phyloP scores from a whole-genome alignment of 2,888 invertebrate genomes.

The Sphaeridia pumilis region DNA sequence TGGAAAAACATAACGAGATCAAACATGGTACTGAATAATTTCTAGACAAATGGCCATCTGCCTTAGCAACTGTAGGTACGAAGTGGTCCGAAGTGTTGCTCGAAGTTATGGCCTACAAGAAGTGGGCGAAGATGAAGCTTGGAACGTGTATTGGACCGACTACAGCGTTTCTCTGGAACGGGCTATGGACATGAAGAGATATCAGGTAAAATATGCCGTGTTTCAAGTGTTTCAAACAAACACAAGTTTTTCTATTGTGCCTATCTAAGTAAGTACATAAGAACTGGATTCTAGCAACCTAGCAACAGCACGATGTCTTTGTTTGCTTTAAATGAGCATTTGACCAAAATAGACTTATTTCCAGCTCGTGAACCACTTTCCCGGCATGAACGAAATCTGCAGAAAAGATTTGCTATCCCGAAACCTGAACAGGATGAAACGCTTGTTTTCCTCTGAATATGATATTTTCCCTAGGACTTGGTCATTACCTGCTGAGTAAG shows the following conservation, averaged over 20 bases:
- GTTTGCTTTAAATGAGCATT: too few relatives aligned
- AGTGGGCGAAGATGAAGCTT: constrained; percentile 65
- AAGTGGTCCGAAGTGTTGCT: constrained; percentile 58
- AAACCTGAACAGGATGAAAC: constrained; percentile 78
- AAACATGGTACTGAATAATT: too few relatives aligned
- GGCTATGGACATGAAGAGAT: constrained; percentile 82
- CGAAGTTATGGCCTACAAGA: constrained; percentile 61
- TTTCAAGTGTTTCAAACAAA: background rate
- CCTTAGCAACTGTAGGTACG: constrained; percentile 58
- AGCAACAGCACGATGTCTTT: too few relatives aligned
- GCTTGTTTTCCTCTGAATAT: constrained; percentile 77
- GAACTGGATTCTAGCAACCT: too few relatives aligned
- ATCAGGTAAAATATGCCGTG: constrained; percentile 42
- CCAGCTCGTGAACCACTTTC: constrained; percentile 76
- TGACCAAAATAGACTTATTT: too few relatives aligned
- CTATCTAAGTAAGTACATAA: too few relatives aligned
- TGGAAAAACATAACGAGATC: too few relatives aligned
- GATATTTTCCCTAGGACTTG: constrained; percentile 87
- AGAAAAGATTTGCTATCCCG: constrained; percentile 78
- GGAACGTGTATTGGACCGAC: constrained; percentile 89
- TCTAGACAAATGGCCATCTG: constrained; percentile 45
- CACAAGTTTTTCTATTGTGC: too few relatives aligned
- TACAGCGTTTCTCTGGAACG: constrained; percentile 70
- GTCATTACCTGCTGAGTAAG: constrained; percentile 84
- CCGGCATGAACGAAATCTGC: constrained; percentile 79